A percentile compares a stretch with the other conserved stretches of the same genome.
Evolutionary conservation across 1,140 invertebrate species (phyloP).

Genomic region (Geopemphigus sp.): DNA sequence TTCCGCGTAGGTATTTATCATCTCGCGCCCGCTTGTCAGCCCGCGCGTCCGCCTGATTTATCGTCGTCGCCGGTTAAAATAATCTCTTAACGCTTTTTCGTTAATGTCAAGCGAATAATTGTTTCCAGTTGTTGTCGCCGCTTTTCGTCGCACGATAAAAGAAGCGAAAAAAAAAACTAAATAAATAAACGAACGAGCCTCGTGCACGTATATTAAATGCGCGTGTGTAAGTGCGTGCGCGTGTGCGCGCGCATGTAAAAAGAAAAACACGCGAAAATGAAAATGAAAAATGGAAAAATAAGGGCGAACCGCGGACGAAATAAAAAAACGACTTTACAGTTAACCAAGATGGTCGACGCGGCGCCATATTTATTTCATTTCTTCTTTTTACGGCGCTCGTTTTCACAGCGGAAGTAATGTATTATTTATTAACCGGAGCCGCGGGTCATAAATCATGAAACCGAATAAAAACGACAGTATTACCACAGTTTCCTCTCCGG

Average conservation of each 20-base stretch:
- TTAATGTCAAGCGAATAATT: conserved; percentile 34
- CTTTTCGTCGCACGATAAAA: neutral
- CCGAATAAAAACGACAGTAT: conserved; percentile 45
- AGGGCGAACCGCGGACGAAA: neutral
- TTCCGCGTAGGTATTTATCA: conserved; percentile 18
- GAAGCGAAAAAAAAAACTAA: too few relatives aligned
- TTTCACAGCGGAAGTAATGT: conserved; percentile 46
- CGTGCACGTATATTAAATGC: too few relatives aligned
- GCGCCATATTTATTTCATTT: conserved; percentile 48
- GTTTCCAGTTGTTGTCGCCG: conserved; percentile 29
- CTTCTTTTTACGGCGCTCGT: conserved; percentile 35
- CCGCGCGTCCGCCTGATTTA: conserved; percentile 38
- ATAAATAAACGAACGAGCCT: too few relatives aligned
- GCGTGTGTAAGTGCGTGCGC: too few relatives aligned
- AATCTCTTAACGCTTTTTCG: conserved; percentile 46
- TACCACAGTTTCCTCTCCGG: conserved; percentile 38
- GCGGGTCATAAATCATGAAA: conserved; percentile 47
- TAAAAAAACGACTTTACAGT: conserved; percentile 15
- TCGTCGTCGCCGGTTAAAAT: conserved; percentile 10
- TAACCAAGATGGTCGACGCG: conserved; percentile 42
- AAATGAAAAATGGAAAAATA: conserved; percentile 30
- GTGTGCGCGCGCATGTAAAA: too few relatives aligned
- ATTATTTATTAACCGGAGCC: conserved; percentile 49
- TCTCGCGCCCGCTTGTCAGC: conserved; percentile 29
- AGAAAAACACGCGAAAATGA: neutral